Evolutionary conservation across 2,113 vertebrate genomes (phyloP).

Genomic region (Leucosticte australis): DNA sequence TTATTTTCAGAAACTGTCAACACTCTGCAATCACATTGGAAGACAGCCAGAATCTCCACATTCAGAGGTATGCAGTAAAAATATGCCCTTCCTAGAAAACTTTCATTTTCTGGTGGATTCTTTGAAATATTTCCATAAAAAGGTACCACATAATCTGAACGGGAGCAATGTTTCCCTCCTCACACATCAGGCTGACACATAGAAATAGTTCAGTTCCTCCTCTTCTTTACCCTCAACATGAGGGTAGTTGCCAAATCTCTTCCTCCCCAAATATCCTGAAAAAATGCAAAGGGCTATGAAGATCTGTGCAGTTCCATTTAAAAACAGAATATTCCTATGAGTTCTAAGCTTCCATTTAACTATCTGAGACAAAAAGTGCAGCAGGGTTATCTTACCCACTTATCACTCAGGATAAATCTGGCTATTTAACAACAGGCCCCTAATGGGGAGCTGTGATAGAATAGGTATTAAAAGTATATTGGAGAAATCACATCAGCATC

Average conservation of each 20-base stretch:
- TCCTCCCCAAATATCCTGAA: neutral
- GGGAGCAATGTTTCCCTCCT: neutral
- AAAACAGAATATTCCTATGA: neutral
- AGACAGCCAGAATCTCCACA: neutral
- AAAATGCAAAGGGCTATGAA: neutral
- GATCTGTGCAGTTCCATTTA: neutral
- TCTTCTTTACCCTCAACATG: neutral
- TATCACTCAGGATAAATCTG: neutral
- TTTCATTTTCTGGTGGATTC: neutral
- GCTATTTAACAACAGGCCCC: neutral
- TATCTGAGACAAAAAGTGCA: neutral
- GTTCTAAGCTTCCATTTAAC: neutral
- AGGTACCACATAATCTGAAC: neutral
- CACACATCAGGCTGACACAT: neutral
- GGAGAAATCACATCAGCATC: conserved; percentile 44
- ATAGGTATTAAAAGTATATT: conserved; percentile 22
- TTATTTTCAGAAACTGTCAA: neutral
- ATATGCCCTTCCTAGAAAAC: neutral
- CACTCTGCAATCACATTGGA: neutral
- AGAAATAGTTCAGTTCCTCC: neutral
- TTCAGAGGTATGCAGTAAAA: neutral
- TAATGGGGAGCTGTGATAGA: neutral
- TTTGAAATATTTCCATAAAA: neutral
- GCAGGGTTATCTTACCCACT: neutral
- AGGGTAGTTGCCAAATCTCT: neutral